Evolutionary conservation across 2,113 vertebrate species (phyloP), one percentile per base, ranked within the genome.

Genomic region (Neolamprologus sp.): DNA sequence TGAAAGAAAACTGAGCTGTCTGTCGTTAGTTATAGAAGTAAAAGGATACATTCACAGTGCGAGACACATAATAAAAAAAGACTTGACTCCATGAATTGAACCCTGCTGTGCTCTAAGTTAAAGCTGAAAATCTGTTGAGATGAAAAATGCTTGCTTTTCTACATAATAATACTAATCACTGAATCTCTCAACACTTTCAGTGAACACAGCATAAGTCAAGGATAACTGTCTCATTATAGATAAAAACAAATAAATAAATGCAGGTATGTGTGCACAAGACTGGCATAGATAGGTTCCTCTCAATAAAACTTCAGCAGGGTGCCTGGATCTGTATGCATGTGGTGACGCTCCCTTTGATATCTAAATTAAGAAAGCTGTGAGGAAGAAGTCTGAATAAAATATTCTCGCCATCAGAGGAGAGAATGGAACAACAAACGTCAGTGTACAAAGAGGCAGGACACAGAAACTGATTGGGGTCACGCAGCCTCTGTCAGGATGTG

Each of bases 341-440:
- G 79, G 10, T 57, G 54, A 83, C 51, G 65, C 42, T 87, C 88
- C 83, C 90, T 92, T 89, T 93, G 83, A 92, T 91, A 90, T 89
- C 82, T 79, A 78, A 90, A 92, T 87, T 92, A 91, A 93, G 82
- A 91, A 87, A 85, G 71, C 88, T 90, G 75, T 71, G 88, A 89
- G 63, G 87, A 88, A 93, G 73, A 90, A 58, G 85, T 78, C 81
- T 54, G 21, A 80, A 73, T 87, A 91, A 83, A 93, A 87, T 91
- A 87, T 94, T 87, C 40, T 45, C 85, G 40, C 58, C 84, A 90
- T 95, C 91, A 94, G 92, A 94, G 83, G 60, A 79, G 23, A 85
- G 88, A 54, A 45, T 11, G 81, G 80, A 89, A 91, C 87, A 92
- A 91, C 89, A 89, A 81, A 89, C 80, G 80, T 42, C 49, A 63